Conservation (phyloP, 2,797 vertebrate genomes). For the Distichodus sexfasciatus region DNA sequence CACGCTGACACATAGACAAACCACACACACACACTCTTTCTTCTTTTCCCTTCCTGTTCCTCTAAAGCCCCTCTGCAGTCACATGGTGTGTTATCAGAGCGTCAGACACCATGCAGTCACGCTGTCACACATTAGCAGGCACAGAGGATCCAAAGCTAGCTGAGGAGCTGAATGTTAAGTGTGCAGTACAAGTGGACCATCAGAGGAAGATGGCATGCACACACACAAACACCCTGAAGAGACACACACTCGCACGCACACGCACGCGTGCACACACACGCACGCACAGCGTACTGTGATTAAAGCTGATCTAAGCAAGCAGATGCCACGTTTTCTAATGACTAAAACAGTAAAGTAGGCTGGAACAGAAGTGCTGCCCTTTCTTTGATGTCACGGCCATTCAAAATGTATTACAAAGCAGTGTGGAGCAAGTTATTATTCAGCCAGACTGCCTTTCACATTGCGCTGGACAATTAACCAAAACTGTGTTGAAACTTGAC, state of each 20-base stretch:
- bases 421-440: not conserved
- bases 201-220: not conserved
- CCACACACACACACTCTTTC: not conserved
- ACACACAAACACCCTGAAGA: not conserved
- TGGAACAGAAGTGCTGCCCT: not conserved
- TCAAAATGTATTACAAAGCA: not conserved
- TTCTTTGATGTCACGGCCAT: not conserved
- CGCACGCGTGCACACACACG: too few relatives aligned
- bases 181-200: not conserved
- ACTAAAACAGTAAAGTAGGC: slow-evolving; percentile 1
- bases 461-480: not conserved
- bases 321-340: not conserved
- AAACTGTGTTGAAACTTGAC: too few relatives aligned
- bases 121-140: not conserved
- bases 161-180: slow-evolving; percentile 22
- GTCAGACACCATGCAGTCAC: slow-evolving; percentile 11
- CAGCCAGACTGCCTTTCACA: not conserved
- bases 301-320: not conserved
- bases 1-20: too few relatives aligned
- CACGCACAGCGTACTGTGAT: not conserved
- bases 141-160: slow-evolving; percentile 2
- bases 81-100: not conserved
- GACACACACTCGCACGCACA: not conserved
- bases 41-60: not conserved
- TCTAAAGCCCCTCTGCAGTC: not conserved